Evolutionary conservation across 2,888 invertebrate species (phyloP).

Genomic region (Coenonympha glycerion): DNA sequence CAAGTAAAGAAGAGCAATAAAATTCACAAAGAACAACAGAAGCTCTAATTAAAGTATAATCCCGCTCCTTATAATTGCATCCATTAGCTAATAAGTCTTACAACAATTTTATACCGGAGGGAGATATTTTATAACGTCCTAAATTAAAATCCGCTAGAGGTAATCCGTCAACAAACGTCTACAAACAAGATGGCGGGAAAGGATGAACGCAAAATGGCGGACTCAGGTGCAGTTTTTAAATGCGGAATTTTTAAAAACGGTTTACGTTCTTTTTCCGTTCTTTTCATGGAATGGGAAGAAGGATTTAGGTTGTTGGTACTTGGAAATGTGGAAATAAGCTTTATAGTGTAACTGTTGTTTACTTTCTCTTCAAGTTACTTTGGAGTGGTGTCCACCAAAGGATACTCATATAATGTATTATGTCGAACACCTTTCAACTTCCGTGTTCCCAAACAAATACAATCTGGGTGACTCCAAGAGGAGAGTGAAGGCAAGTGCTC

Average conservation of each 20-base stretch:
- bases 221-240: slow-evolving; percentile 52
- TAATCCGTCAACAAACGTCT: slow-evolving; percentile 57
- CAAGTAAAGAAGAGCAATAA: slow-evolving; percentile 19
- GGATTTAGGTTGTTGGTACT: not conserved
- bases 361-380: no score
- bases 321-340: slow-evolving; percentile 3
- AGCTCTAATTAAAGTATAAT: slow-evolving; percentile 62
- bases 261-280: slow-evolving; percentile 20
- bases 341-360: not conserved
- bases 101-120: slow-evolving; percentile 57
- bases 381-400: no score
- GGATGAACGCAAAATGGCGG: slow-evolving; percentile 49
- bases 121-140: slow-evolving; percentile 63
- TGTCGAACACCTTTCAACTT: no score
- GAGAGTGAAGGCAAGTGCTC: no score
- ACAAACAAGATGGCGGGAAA: slow-evolving; percentile 38
- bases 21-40: slow-evolving; percentile 43
- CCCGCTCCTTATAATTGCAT: slow-evolving; percentile 60
- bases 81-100: slow-evolving; percentile 62
- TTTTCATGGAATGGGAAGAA: slow-evolving; percentile 20
- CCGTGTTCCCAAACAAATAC: no score
- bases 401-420: no score
- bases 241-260: slow-evolving; percentile 39
- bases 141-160: slow-evolving; percentile 46
- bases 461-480: no score